Evolutionary conservation across 2,888 invertebrate genomes (phyloP).

Genomic region (Amphipyra berbera): DNA sequence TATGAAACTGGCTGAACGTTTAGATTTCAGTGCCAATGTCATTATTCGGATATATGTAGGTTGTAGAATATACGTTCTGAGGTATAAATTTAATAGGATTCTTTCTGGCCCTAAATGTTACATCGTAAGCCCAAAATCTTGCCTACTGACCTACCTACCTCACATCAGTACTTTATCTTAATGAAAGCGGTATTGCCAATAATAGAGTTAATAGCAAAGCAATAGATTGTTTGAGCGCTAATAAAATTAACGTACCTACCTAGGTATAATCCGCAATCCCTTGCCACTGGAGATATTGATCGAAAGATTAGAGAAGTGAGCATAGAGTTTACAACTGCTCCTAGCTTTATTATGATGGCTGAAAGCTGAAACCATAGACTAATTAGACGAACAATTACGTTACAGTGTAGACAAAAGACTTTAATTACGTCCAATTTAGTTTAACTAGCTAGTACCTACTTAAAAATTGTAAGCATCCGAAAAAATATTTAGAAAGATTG

Average conservation of each 20-base stretch:
- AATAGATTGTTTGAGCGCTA: slow-evolving; percentile 48
- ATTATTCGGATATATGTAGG: too few species aligned
- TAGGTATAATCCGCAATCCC: slow-evolving; percentile 39
- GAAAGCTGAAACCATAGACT: slow-evolving; percentile 44
- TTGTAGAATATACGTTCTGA: too few species aligned
- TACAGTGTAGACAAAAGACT: slow-evolving; percentile 45
- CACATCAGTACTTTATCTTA: slow-evolving; percentile 14
- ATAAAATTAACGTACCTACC: slow-evolving; percentile 51
- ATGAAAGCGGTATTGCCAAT: slow-evolving; percentile 43
- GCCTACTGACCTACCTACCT: slow-evolving; percentile 4
- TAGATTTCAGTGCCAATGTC: too few species aligned
- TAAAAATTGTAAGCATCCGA: background rate
- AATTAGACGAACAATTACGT: slow-evolving; percentile 48
- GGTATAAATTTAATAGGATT: background rate
- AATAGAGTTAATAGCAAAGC: slow-evolving; percentile 37
- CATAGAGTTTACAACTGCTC: slow-evolving; percentile 46
- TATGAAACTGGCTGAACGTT: too few species aligned
- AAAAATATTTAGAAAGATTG: background rate
- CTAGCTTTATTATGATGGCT: slow-evolving; percentile 41
- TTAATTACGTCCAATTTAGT: slow-evolving; percentile 47
- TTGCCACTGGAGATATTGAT: slow-evolving; percentile 44
- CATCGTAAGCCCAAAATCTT: background rate
- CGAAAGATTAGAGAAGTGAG: slow-evolving; percentile 42
- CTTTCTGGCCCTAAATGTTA: background rate
- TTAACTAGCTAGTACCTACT: slow-evolving; percentile 21